Conservation (phyloP, 2,113 vertebrate species). For the Maccullochella peelii region DNA sequence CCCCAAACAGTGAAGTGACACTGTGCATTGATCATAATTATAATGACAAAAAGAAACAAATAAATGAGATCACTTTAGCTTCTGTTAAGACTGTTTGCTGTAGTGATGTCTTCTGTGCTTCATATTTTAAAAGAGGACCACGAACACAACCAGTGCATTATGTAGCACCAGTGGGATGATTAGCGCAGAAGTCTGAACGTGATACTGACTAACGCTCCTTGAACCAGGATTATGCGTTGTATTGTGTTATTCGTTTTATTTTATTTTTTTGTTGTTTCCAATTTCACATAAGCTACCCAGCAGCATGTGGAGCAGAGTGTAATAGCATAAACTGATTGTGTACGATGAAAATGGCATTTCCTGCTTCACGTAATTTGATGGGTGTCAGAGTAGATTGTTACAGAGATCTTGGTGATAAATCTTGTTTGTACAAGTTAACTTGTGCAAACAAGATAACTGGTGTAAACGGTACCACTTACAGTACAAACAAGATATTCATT, state of each 20-base stretch:
- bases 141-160: neutral
- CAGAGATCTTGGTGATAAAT: neutral
- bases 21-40: constrained; percentile 12
- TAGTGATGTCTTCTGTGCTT: constrained; percentile 20
- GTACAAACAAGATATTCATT: neutral
- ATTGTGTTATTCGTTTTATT: neutral
- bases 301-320: constrained; percentile 19
- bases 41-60: neutral
- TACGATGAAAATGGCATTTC: neutral
- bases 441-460: neutral
- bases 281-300: neutral
- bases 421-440: neutral
- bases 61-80: constrained; percentile 12
- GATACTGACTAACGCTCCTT: neutral
- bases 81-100: constrained; percentile 8
- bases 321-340: neutral
- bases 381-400: neutral
- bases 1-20: neutral
- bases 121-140: neutral
- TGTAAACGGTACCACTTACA: too few relatives aligned
- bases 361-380: constrained; percentile 10
- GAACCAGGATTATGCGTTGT: neutral
- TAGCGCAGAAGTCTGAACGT: neutral
- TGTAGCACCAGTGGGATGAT: constrained; percentile 12
- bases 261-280: neutral